Percentiles rank a stretch among this genome's conserved stretches.
Conservation (phyloP, 64 coral and sea anemone genomes). For the Stylophora pistillata region DNA sequence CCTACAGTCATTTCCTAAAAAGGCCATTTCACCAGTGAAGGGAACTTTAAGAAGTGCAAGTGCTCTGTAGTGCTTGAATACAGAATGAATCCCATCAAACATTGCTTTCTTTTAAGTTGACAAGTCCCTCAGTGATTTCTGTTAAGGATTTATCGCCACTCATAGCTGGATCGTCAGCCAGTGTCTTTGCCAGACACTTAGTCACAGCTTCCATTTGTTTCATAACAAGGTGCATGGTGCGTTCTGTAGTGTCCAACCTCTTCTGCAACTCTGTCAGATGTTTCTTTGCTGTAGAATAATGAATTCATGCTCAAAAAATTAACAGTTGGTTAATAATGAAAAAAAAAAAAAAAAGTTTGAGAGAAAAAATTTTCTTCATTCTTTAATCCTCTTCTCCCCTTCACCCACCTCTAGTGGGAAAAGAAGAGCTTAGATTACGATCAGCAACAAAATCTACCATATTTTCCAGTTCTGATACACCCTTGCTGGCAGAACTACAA, state of each 20-base stretch:
- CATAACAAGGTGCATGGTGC: slow-evolving; percentile 99
- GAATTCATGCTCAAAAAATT: neutral
- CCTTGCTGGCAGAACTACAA: no score
- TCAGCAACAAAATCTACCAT: no score
- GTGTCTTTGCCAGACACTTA: slow-evolving; percentile 94
- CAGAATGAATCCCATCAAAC: slow-evolving; percentile 41
- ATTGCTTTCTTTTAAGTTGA: slow-evolving; percentile 92
- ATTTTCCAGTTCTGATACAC: no score
- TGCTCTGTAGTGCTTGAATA: neutral
- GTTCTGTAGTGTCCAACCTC: slow-evolving; percentile 95
- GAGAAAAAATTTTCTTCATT: no score
- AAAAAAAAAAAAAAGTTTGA: no score
- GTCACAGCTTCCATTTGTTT: slow-evolving; percentile 99
- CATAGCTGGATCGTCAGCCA: slow-evolving; percentile 82
- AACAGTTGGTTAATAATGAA: neutral
- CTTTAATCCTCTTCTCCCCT: no score
- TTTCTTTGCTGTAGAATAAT: slow-evolving; percentile 62
- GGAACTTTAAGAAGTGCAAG: neutral
- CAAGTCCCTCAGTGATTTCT: slow-evolving; percentile 86
- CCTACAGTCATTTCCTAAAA: neutral
- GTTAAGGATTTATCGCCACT: slow-evolving; percentile 78
- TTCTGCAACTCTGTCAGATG: slow-evolving; percentile 87
- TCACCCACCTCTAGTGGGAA: no score
- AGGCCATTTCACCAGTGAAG: neutral
- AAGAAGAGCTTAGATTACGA: no score